Evolutionary conservation across 1,140 invertebrate species (phyloP), one percentile per base, ranked within the genome.

Genomic region (Berghia stephanieae): DNA sequence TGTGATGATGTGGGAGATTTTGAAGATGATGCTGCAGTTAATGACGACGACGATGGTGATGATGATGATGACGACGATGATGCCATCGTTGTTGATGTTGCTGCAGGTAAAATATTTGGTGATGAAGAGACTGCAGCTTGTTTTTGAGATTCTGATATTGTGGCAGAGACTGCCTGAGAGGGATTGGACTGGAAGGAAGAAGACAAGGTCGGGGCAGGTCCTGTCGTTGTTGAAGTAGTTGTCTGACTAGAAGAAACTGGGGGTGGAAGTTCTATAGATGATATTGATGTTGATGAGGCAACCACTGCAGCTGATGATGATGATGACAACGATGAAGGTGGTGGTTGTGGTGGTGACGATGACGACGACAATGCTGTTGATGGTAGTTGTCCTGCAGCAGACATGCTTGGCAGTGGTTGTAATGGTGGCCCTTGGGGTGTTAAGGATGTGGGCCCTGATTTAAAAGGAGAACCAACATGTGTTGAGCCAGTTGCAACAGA

Each of bases 281-380:
- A n/a, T n/a, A n/a, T n/a, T n/a, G n/a, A 13, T 0, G 46, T 27
- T n/a, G 36, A n/a, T 71, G 43, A 5, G 49, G 43, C 18, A 4
- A 27, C 24, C 42, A 71, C 24, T 13, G 27, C 13, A 5, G 68
- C 10, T 36, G 46, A 16, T 27, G 40, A n/a, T 27, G 68, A 13
- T 18, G 76, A 72, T 24, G 60, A 24, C 24, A 49, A 67, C 66
- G 68, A 10, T 72, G 36, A 13, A 55, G 52, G 31, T 38, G 68
- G 2, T n/a, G 75, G 36, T 42, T 44, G 42, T 10, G 31, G 24
- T 55, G 42, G 27, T 21, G 40, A 27, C 46, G 76, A 21, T 2
- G 76, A 21, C 36, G 34, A 34, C 44, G 76, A 55, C 46, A 69
- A 34, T n/a, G 77, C 10, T n/a, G n/a, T n/a, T n/a, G n/a, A n/a